Percentiles rank a stretch among this genome's conserved stretches.
Evolutionary conservation across 2,888 invertebrate genomes (phyloP).

Genomic region (Polymixis flavicincta): DNA sequence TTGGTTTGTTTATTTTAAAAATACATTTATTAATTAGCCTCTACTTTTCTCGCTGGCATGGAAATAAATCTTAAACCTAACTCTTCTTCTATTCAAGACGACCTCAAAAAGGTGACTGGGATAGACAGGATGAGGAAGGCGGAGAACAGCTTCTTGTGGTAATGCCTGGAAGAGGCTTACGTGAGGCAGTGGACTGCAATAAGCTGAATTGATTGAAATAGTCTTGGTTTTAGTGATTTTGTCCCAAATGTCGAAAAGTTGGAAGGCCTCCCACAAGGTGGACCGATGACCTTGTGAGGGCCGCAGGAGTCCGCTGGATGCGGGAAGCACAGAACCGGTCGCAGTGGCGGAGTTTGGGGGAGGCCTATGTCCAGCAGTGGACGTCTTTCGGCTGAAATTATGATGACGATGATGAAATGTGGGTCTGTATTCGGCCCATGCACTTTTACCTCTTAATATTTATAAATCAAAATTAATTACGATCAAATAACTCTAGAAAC

Average conservation of each 20-base stretch:
- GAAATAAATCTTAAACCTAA: background rate
- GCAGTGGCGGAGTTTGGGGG: too few relatives aligned
- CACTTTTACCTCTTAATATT: background rate
- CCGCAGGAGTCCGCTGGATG: too few relatives aligned
- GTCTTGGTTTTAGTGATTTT: background rate
- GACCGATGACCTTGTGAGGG: too few relatives aligned
- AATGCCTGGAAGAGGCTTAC: background rate
- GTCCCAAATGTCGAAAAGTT: too few relatives aligned
- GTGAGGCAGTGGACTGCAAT: background rate
- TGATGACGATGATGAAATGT: too few relatives aligned
- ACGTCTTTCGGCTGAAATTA: too few relatives aligned
- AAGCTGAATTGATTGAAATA: background rate
- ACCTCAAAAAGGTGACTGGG: background rate
- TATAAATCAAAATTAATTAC: background rate
- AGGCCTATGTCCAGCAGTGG: too few relatives aligned
- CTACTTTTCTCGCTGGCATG: background rate
- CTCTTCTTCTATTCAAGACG: background rate
- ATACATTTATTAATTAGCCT: too few relatives aligned
- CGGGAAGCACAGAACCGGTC: too few relatives aligned
- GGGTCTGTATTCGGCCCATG: too few relatives aligned
- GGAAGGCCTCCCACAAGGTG: too few relatives aligned
- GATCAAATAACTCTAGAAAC: conserved; percentile 8
- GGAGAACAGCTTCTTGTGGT: background rate
- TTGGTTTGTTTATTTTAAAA: background rate
- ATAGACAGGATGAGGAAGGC: background rate